Evolutionary conservation across 2,113 vertebrate genomes (phyloP), one percentile per base, ranked within the genome.

Genomic region (Channa maculata): DNA sequence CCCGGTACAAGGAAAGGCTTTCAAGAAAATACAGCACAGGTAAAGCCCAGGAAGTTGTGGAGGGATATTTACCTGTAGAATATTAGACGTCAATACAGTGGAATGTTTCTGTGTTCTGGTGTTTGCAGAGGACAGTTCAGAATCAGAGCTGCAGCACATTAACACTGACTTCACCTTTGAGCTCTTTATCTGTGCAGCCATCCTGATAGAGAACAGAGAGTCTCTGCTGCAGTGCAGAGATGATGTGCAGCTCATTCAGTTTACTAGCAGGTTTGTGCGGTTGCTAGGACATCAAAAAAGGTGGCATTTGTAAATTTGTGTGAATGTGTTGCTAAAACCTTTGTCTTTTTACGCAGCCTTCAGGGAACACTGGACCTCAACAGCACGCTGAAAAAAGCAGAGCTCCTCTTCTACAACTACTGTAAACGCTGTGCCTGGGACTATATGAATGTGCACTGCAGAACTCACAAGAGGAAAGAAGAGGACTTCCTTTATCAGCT

Each of bases 111-210:
- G 15, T 41, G 5, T 45, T 79, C 10, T 61, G 14, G 39, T 70
- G 48, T 68, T 70, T 82, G 9, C 79, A 94, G 94, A 92, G 36
- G 81, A 89, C 3, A 64, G 48, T 34, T 77, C 77, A 1, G 59
- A 74, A 49, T 84, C 79, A 3, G 84, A 92, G n/a, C 86, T 70
- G 12, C 89, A 81, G 11, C 53, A 80, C 1, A 64, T 94, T 70
- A 95, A 95, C 76, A 86, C 89, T 10, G 94, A 94, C 68, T 95
- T 94, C 84, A 95, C 95, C 5, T 95, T 95, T 68, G 95, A 95
- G 83, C 92, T 95, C 59, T 95, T 95, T 83, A 91, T 95, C 88
- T 95, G 95, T 53, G 94, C 94, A 34, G 92, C 94, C 71, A 93
- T 95, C 51, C 84, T 95, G 53, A 52, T 95, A 53, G 91, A 95